Percentiles rank a stretch among this genome's conserved stretches.
Evolutionary conservation across 2,888 invertebrate species (phyloP).

Genomic region (Heliconius ethilla): DNA sequence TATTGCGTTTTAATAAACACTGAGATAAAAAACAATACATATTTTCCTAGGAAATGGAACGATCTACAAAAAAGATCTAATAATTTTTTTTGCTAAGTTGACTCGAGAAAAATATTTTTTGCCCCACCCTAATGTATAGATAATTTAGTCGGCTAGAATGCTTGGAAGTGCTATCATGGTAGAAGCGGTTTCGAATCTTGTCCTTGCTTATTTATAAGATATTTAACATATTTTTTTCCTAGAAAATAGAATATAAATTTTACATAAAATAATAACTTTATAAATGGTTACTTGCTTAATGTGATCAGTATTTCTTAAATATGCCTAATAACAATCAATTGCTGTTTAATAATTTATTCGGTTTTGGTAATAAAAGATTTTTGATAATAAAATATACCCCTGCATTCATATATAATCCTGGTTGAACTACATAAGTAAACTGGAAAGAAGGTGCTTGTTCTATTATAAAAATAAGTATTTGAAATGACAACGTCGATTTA

Average conservation of each 20-base stretch:
- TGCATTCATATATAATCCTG: not conserved
- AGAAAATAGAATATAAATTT: too few species aligned
- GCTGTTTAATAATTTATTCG: not conserved
- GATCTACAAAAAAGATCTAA: too few species aligned
- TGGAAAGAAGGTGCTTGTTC: not conserved
- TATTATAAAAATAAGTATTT: not conserved
- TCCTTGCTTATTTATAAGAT: too few species aligned
- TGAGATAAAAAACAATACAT: too few species aligned
- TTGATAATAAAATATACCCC: not conserved
- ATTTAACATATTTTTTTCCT: too few species aligned
- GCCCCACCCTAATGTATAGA: not conserved
- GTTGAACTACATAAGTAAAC: not conserved
- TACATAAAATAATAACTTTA: too few species aligned
- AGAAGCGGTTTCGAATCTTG: too few species aligned
- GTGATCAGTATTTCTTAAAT: not conserved
- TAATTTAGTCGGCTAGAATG: conserved; percentile 6
- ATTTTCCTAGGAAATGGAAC: too few species aligned
- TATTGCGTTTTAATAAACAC: too few species aligned
- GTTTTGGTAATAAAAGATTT: not conserved
- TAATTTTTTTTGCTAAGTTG: too few species aligned
- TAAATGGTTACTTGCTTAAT: too few species aligned
- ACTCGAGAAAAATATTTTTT: too few species aligned
- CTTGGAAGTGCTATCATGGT: not conserved
- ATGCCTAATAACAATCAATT: not conserved
- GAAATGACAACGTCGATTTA: not conserved